These are phyloP conservation scores for Oikopleura albicans DNA, from an alignment of 23 tunicate species.

Conservation along the genomic window DNA sequence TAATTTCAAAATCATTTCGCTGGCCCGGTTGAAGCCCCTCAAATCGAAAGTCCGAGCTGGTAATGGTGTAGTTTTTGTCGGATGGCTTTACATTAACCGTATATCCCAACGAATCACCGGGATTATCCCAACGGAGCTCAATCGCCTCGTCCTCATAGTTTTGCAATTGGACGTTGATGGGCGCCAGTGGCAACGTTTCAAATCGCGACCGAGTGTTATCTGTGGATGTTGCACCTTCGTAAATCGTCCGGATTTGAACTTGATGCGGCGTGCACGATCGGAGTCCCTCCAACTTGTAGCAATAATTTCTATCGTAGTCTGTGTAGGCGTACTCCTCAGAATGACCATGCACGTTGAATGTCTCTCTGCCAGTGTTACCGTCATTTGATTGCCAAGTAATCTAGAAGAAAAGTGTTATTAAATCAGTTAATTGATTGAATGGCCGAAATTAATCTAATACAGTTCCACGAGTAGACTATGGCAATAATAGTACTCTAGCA, in stretches of 20 bases:
- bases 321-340: background rate
- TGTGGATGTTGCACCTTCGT: background rate
- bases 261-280: background rate
- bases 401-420: too few relatives aligned
- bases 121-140: background rate
- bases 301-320: background rate
- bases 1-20: background rate
- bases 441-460: too few relatives aligned
- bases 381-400: background rate
- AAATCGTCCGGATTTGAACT: background rate
- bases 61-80: background rate
- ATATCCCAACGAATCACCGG: background rate
- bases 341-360: background rate
- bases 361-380: background rate
- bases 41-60: background rate
- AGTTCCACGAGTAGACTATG: too few relatives aligned
- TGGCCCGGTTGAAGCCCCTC: background rate
- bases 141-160: background rate
- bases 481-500: too few relatives aligned
- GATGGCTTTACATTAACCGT: background rate
- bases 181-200: background rate
- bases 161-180: background rate
- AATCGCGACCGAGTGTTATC: background rate
- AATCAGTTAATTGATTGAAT: too few relatives aligned
- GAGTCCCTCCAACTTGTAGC: background rate